These are phyloP conservation scores for Cybosia mesomella DNA, from an alignment of 2,888 invertebrate species.

Conservation along the genomic window DNA sequence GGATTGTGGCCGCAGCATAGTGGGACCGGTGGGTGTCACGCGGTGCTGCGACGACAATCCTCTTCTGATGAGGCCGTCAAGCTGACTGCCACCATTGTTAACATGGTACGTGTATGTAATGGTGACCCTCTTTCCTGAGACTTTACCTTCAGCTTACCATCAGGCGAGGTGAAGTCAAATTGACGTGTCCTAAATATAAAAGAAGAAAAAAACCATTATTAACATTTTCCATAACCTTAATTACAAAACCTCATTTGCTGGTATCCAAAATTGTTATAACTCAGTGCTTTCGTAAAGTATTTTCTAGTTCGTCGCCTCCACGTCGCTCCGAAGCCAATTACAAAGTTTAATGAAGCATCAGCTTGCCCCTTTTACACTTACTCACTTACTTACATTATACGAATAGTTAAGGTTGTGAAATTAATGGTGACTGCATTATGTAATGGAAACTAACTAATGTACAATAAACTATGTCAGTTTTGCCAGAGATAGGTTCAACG, in stretches of 20 bases:
- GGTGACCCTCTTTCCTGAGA: no score
- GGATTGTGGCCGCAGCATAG: no score
- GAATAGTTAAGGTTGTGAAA: constrained; percentile 49
- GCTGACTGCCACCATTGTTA: no score
- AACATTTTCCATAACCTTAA: constrained; percentile 21
- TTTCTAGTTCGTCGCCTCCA: constrained; percentile 54
- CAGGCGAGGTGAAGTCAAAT: no score
- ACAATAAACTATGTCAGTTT: not conserved
- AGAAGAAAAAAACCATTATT: no score
- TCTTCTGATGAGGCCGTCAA: no score
- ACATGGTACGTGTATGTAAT: no score
- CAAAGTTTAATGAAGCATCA: constrained; percentile 66
- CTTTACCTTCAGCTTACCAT: no score
- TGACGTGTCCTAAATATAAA: no score
- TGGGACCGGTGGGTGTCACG: no score
- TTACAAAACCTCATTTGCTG: constrained; percentile 43
- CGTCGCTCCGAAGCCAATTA: constrained; percentile 61
- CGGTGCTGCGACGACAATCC: no score
- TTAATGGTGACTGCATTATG: constrained; percentile 43
- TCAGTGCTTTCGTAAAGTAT: constrained; percentile 50
- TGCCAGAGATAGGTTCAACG: not conserved
- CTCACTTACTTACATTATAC: constrained; percentile 44
- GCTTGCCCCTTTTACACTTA: constrained; percentile 48
- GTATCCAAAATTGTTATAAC: constrained; percentile 43
- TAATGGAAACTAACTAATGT: constrained; percentile 31